phyloP scores from a whole-genome alignment of 1,140 invertebrate species.

The Fopius arisanus region DNA sequence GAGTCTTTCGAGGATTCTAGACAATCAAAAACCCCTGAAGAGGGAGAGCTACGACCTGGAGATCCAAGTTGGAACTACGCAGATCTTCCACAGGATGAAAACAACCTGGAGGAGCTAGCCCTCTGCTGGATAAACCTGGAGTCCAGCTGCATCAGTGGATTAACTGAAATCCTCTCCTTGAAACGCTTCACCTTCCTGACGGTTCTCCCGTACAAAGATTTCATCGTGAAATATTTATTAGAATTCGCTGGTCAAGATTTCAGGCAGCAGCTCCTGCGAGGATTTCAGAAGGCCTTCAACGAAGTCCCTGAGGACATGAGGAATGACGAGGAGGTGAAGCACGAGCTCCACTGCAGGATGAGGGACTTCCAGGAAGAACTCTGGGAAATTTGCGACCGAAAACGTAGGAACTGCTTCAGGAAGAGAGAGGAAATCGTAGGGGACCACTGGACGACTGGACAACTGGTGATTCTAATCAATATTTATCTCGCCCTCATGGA shows the following conservation, averaged over 20 bases:
- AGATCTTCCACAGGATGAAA: slow-evolving; percentile 55
- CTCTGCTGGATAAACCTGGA: slow-evolving; percentile 68
- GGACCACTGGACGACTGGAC: slow-evolving; percentile 65
- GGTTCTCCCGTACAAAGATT: slow-evolving; percentile 65
- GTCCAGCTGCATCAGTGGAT: slow-evolving; percentile 63
- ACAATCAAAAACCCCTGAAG: not conserved
- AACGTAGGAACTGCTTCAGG: slow-evolving; percentile 63
- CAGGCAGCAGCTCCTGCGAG: slow-evolving; percentile 64
- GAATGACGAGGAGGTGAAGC: slow-evolving; percentile 60
- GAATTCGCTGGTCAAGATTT: slow-evolving; percentile 64
- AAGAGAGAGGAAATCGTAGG: slow-evolving; percentile 61
- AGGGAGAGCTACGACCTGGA: slow-evolving; percentile 50
- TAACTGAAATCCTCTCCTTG: slow-evolving; percentile 66
- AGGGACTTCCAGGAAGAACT: slow-evolving; percentile 56
- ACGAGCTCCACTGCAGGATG: slow-evolving; percentile 60
- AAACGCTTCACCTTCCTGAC: slow-evolving; percentile 64
- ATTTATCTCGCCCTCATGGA: slow-evolving; percentile 67
- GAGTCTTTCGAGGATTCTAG: not conserved
- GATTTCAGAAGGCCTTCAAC: slow-evolving; percentile 69
- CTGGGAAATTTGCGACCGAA: slow-evolving; percentile 65
- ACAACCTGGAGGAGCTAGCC: slow-evolving; percentile 58
- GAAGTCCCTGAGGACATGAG: slow-evolving; percentile 66
- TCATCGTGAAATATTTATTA: slow-evolving; percentile 63
- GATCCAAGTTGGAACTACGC: slow-evolving; percentile 66
- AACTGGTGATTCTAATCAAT: slow-evolving; percentile 65